phyloP scores from a whole-genome alignment of 2,797 vertebrate species.

The Mastacembelus armatus region DNA sequence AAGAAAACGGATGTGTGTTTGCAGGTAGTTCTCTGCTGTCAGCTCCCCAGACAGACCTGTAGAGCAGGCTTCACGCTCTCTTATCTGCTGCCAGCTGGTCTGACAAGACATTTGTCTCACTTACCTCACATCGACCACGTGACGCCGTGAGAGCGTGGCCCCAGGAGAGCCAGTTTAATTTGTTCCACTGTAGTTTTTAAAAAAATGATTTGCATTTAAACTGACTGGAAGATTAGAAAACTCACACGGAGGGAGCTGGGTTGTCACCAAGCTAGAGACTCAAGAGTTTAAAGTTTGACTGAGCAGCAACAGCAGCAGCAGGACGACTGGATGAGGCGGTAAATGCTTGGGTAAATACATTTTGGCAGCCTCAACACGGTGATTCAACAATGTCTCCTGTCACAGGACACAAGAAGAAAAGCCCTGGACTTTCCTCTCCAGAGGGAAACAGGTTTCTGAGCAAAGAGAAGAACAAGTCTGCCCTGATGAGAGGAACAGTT shows the following conservation, averaged over 20 bases:
- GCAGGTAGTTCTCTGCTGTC: conserved; percentile 43
- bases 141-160: conserved; percentile 54
- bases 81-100: conserved; percentile 74
- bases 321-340: not conserved
- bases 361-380: conserved; percentile 7
- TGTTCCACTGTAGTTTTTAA: conserved; percentile 25
- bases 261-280: not conserved
- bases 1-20: conserved; percentile 59
- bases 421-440: conserved; percentile 37
- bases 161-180: conserved; percentile 6
- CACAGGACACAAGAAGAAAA: conserved; percentile 1
- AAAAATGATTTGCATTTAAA: conserved; percentile 60
- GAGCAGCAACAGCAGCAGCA: not conserved
- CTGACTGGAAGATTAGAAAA: conserved; percentile 13
- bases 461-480: conserved; percentile 42
- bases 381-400: conserved; percentile 4
- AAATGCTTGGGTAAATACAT: conserved; percentile 17
- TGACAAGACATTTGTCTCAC: conserved; percentile 67
- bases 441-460: conserved; percentile 37
- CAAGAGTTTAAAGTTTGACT: conserved; percentile 9
- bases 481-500: conserved; percentile 8
- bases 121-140: conserved; percentile 61
- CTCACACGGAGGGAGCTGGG: not conserved
- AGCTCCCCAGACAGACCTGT: conserved; percentile 66
- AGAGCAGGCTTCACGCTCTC: conserved; percentile 57